Conservation (phyloP, 2,113 vertebrate species). For the Chionis minor region DNA sequence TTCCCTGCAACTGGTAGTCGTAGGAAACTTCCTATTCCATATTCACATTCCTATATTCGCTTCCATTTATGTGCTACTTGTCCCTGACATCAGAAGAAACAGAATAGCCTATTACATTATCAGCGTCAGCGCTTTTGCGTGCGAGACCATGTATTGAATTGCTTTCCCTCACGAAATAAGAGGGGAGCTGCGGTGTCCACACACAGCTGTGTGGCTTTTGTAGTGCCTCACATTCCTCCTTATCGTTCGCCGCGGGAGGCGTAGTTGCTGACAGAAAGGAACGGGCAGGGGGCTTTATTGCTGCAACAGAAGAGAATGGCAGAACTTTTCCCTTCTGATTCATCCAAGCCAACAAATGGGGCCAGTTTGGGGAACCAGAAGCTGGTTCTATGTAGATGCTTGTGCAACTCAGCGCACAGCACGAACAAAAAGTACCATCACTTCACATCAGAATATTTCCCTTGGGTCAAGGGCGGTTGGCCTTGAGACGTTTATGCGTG, state of each 20-base stretch:
- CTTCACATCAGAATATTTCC: not conserved
- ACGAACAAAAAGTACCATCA: not conserved
- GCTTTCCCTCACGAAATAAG: not conserved
- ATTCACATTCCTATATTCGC: not conserved
- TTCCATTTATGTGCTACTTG: not conserved
- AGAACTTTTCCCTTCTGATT: not conserved
- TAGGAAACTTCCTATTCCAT: not conserved
- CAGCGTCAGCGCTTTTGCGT: not conserved
- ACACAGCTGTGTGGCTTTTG: constrained; percentile 36
- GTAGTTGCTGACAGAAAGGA: not conserved
- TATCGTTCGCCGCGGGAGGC: not conserved
- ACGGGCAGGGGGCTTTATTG: not conserved
- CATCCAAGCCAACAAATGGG: not conserved
- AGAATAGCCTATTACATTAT: not conserved
- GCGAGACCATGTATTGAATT: not conserved
- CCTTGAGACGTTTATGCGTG: not conserved
- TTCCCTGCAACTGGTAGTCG: not conserved
- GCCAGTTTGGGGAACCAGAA: not conserved
- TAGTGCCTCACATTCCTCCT: not conserved
- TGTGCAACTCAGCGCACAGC: not conserved
- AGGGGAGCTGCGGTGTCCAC: not conserved
- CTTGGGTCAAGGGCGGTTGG: not conserved
- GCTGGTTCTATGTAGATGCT: not conserved
- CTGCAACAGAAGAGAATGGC: not conserved
- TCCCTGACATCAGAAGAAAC: not conserved